Evolutionary conservation across 2,888 invertebrate species (phyloP), one percentile per base, ranked within the genome.

Genomic region (Flabesymbios commensalis): DNA sequence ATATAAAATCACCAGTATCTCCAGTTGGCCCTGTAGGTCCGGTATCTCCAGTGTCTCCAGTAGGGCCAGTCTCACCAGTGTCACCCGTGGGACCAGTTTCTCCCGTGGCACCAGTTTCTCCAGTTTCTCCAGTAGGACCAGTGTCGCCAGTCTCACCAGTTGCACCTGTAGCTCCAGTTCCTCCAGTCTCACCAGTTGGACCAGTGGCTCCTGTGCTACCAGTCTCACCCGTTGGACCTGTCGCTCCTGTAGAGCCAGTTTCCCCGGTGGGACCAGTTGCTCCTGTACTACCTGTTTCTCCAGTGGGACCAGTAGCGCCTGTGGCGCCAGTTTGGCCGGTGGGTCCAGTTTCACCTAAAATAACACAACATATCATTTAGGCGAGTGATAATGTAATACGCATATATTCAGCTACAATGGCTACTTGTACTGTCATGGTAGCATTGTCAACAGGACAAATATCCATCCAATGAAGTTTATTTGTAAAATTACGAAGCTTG

Each of bases 21-120:
- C 68, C 65, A 19, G 61, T 56, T 29, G 52, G 56, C 10, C 68
- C 65, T 36, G 59, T 61, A 28, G 59, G 61, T 31, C 70, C 70
- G 19, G 64, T 64, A 22, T 32, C 19, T 36, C 69, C 69, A 32
- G 58, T 59, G 19, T n/a, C 39, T 28, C 61, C 66, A 33, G 55
- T 55, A n/a, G n/a, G n/a, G 10, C 65, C 66, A 45, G 39, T 42
- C 7, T 24, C 19, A n/a, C 63, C 63, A 22, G 59, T 60, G 2
- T 2, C 22, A 5, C 63, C 63, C 24, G 63, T 63, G 22, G 28
- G 22, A 14, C 63, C 63, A 1, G 28, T 26, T 4, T 55, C 59
- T 1, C 63, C 63, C 2, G 36, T 24, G 2, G 36, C 47, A 10
- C 57, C 57, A 24, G 57, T 57, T 10, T 28, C 31, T 10, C 57